Evolutionary conservation across 2,113 vertebrate genomes (phyloP).

Genomic region (Rhipidura dahli): DNA sequence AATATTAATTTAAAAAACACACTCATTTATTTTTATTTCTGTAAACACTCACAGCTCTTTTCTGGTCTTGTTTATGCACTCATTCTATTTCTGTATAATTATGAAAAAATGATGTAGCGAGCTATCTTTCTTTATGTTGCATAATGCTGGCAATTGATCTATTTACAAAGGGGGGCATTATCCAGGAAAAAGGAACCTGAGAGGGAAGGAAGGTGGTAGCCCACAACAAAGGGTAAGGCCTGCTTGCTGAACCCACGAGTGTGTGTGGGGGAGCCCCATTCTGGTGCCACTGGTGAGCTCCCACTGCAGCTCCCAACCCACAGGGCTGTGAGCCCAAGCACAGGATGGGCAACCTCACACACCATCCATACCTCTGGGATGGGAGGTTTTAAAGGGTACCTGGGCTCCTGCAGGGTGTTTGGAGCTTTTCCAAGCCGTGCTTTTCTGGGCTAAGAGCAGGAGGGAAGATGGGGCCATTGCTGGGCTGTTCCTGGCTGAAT

Average conservation of each 20-base stretch:
- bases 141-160: not conserved
- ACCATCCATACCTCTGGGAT: not conserved
- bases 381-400: not conserved
- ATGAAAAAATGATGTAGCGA: not conserved
- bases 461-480: rapidly evolving
- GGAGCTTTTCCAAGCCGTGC: not conserved
- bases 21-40: constrained; percentile 71
- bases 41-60: constrained; percentile 48
- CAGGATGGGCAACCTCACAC: not conserved
- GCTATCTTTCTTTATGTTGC: not conserved
- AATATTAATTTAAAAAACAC: constrained; percentile 75
- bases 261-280: rapidly evolving
- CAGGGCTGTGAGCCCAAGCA: not conserved
- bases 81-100: constrained; percentile 58
- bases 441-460: no score
- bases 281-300: not conserved
- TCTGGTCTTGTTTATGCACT: not conserved
- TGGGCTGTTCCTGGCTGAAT: not conserved
- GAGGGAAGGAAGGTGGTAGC: not conserved
- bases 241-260: not conserved
- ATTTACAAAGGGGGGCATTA: not conserved
- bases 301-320: not conserved
- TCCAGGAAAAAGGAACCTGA: not conserved
- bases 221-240: not conserved
- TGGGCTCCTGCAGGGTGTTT: rapidly evolving